These are phyloP conservation scores for Serilophus lunatus DNA, from an alignment of 2,113 vertebrate species.

Conservation along the genomic window DNA sequence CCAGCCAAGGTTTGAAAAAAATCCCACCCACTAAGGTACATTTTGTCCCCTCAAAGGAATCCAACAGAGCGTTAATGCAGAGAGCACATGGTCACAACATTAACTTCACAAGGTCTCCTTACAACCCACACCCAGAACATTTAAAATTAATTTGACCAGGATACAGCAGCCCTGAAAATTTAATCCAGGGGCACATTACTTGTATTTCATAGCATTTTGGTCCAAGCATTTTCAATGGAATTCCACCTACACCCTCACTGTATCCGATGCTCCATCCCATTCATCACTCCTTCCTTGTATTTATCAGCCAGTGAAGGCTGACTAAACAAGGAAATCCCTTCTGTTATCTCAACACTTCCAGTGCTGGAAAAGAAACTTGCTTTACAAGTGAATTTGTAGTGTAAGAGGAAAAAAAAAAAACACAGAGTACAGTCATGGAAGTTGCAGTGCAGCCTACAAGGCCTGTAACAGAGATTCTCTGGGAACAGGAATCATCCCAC, in stretches of 20 bases:
- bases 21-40: neutral
- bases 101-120: neutral
- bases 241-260: neutral
- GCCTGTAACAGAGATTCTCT: neutral
- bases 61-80: neutral
- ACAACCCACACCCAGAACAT: neutral
- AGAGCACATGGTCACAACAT: accelerated
- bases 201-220: neutral
- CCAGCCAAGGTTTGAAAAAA: neutral
- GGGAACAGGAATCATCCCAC: neutral
- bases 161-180: neutral
- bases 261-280: neutral
- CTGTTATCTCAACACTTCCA: slow-evolving; percentile 44
- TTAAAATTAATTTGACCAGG: neutral
- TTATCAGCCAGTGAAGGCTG: slow-evolving; percentile 12
- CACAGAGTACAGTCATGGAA: neutral
- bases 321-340: slow-evolving; percentile 53
- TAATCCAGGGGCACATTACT: neutral
- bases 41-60: neutral
- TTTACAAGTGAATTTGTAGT: neutral
- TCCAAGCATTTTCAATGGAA: neutral
- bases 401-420: neutral
- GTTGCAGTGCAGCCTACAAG: neutral
- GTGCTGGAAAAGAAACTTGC: slow-evolving; percentile 28
- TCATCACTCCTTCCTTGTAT: neutral